Percentiles rank a stretch among this genome's conserved stretches.
These are phyloP conservation scores for Machaerirhynchus nigripectus DNA, from an alignment of 2,113 vertebrate species.

Conservation along the genomic window DNA sequence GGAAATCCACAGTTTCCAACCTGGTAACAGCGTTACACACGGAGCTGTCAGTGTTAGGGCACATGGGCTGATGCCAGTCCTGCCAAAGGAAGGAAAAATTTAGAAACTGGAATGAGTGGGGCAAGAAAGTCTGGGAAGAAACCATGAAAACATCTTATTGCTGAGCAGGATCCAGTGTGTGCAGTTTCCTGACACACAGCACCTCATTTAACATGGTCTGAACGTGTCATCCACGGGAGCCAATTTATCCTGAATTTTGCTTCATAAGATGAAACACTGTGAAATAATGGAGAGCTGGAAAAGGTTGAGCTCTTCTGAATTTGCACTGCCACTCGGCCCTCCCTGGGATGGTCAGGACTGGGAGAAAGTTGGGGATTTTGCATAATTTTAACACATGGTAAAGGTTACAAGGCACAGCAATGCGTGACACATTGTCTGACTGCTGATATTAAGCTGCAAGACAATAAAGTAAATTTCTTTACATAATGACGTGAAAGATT, in stretches of 20 bases:
- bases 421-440: background rate
- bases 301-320: background rate
- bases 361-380: background rate
- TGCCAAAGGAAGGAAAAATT: background rate
- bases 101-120: background rate
- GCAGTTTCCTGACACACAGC: background rate
- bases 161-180: background rate
- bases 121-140: background rate
- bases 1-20: background rate
- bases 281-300: background rate
- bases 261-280: background rate
- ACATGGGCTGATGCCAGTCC: background rate
- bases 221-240: background rate
- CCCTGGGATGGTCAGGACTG: background rate
- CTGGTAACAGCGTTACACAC: background rate
- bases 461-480: conserved; percentile 15
- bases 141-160: background rate
- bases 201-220: background rate
- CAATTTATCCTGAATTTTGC: background rate
- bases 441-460: background rate
- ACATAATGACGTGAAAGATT: conserved; percentile 13
- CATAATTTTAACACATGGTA: background rate
- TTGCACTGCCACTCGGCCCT: background rate
- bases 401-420: background rate
- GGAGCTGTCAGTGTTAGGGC: background rate